Base-by-base conservation (phyloP, 2,888 invertebrate species). In the Dione vanillae region DNA sequence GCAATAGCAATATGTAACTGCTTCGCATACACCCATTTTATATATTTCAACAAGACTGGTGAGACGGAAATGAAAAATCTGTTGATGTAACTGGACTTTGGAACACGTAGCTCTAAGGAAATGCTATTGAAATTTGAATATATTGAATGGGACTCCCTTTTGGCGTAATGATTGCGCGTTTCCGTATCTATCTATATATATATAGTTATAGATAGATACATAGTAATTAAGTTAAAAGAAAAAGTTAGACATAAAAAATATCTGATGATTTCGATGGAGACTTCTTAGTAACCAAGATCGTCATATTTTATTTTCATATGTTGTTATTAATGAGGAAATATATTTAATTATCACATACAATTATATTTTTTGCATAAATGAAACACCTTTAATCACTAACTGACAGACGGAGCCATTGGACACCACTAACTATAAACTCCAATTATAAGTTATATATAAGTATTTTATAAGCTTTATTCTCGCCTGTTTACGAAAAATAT, bases 51-150 rank as follows among this genome's bases (percentile, higher is more conserved):
- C 27, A 61, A 61, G n/a, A 43, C 27, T 61, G 27, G 45, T n/a
- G 11, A 16, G 45, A 61, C 16, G 61, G 61, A 61, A 61, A 61
- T 61, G 61, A 16, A 7, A 11, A 61, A 61, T 61, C 45, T 45
- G 43, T 61, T 61, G 45, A 61, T 45, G 61, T 45, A 27, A 35
- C 61, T 61, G 61, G 61, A 61, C 61, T 45, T 45, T 16, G 43
- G 56, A 56, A 19, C 45, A 61, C 27, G 61, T 35, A 16, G 61
- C 43, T 56, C 7, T 6, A 11, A 37, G 56, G 56, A 56, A 56
- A 56, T 40, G 56, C 56, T 56, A 40, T 56, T 40, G 56, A 56
- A 56, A 7, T 37, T 40, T 16, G 40, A 37, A 56, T 16, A 56
- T 40, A 56, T 56, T 56, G 40, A 56, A 56, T 16, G 37, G 37